Percentiles rank a stretch among this genome's conserved stretches.
Evolutionary conservation across 2,888 invertebrate genomes (phyloP).

Genomic region (Carabus problematicus): DNA sequence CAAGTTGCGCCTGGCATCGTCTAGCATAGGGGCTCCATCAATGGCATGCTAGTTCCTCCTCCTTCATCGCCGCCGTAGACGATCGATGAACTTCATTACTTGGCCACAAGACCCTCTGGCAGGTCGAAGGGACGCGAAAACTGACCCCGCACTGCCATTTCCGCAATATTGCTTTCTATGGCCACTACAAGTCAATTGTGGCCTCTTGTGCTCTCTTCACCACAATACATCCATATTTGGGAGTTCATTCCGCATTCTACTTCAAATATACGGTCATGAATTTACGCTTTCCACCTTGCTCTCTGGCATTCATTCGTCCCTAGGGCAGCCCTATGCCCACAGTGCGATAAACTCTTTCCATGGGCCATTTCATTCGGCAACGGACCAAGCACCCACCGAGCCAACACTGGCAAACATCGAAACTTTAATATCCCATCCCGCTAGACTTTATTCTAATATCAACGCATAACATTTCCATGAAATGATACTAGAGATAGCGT

Average conservation of each 20-base stretch:
- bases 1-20: neutral
- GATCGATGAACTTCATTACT: slow-evolving; percentile 43
- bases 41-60: slow-evolving; percentile 3
- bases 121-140: slow-evolving; percentile 30
- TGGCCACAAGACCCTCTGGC: slow-evolving; percentile 34
- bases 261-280: slow-evolving; percentile 39
- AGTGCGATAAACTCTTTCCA: slow-evolving; percentile 19
- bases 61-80: neutral
- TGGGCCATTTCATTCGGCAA: slow-evolving; percentile 16
- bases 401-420: neutral
- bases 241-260: slow-evolving; percentile 37
- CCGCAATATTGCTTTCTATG: slow-evolving; percentile 42
- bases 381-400: neutral
- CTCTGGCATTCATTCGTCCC: slow-evolving; percentile 19
- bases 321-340: neutral
- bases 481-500: no score
- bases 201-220: slow-evolving; percentile 19
- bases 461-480: no score
- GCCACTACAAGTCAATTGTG: slow-evolving; percentile 43
- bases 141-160: slow-evolving; percentile 41
- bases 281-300: slow-evolving; percentile 33
- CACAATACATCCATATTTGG: slow-evolving; percentile 40
- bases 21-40: neutral
- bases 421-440: neutral
- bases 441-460: no score